phyloP scores from a whole-genome alignment of 2,888 invertebrate species.

The Heteropelma amictum region DNA sequence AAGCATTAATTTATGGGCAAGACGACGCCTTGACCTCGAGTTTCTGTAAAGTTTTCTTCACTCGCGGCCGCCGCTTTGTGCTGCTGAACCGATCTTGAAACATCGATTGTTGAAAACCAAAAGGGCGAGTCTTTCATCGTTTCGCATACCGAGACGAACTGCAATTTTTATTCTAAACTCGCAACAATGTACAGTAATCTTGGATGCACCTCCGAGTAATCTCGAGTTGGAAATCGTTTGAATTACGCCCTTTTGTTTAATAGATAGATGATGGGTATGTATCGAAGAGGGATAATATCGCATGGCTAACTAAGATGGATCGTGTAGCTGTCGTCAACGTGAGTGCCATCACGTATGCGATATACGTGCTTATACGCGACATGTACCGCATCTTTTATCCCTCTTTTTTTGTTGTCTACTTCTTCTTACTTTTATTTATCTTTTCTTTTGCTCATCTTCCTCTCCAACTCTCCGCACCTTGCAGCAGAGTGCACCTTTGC shows the following conservation, averaged over 20 bases:
- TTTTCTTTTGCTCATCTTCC: constrained; percentile 3
- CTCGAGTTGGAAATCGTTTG: not conserved
- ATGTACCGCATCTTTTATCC: constrained; percentile 28
- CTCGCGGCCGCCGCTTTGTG: not conserved
- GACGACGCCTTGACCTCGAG: constrained; percentile 49
- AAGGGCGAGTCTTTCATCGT: not conserved
- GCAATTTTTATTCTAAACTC: not conserved
- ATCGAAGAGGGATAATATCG: not conserved
- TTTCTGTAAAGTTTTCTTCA: constrained; percentile 36
- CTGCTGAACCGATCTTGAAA: constrained; percentile 2
- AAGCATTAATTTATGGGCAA: constrained; percentile 57
- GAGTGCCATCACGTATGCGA: constrained; percentile 60
- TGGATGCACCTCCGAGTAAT: not conserved
- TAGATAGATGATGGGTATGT: not conserved
- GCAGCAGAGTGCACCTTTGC: not conserved
- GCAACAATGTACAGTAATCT: not conserved
- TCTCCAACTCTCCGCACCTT: not conserved
- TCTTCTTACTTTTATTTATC: constrained; percentile 5
- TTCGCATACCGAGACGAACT: no score
- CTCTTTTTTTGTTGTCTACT: constrained; percentile 1
- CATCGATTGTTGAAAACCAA: not conserved
- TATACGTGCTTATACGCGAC: constrained; percentile 55
- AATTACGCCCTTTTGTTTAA: not conserved
- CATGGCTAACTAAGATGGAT: constrained; percentile 19
- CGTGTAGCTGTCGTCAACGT: constrained; percentile 47